Base-by-base conservation (phyloP, 2,888 invertebrate species). In the Willowsia nigromaculata region DNA sequence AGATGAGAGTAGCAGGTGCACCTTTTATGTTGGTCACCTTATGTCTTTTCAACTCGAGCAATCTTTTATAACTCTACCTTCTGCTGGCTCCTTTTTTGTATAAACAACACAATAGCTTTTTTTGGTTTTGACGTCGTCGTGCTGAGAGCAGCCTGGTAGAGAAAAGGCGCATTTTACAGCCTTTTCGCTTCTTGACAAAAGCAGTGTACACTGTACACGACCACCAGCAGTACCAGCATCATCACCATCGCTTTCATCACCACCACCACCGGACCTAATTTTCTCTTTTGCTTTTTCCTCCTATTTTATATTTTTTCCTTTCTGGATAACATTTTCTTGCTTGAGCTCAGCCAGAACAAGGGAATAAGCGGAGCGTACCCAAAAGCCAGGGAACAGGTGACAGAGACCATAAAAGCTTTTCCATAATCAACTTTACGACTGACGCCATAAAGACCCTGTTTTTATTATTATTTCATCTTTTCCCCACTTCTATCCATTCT, bases 361-460 rank as follows among this genome's bases (percentile, higher is more conserved):
- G 30, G 30, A 62, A 62, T 30, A 30, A 15, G 53, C 11, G 62
- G 30, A 30, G n/a, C 43, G 43, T 43, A 43, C 43, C 37, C 53
- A 18, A 53, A 53, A 15, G n/a, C 33, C 68, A 13, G 87, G 81
- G 87, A 87, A 87, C 87, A 87, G 87, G 87, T 87, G 87, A 87
- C 87, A 87, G 87, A 43, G 81, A 81, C 68, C 87, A 87, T 87
- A 87, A 87, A 87, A 87, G 87, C 87, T 87, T 87, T 87, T 87
- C 81, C 87, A 87, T 87, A 87, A 87, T 87, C 87, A 87, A 87
- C 87, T 87, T 87, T 82, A 87, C 87, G 87, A 82, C 87, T 81
- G 56, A 81, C 71, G 74, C 87, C 87, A 87, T 87, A 87, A 87
- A 87, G 87, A 81, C 82, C 82, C 74, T 71, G 82, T 81, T 87